These are phyloP conservation scores for Planiliza haematocheilus DNA, from an alignment of 2,113 vertebrate species.

Conservation along the genomic window DNA sequence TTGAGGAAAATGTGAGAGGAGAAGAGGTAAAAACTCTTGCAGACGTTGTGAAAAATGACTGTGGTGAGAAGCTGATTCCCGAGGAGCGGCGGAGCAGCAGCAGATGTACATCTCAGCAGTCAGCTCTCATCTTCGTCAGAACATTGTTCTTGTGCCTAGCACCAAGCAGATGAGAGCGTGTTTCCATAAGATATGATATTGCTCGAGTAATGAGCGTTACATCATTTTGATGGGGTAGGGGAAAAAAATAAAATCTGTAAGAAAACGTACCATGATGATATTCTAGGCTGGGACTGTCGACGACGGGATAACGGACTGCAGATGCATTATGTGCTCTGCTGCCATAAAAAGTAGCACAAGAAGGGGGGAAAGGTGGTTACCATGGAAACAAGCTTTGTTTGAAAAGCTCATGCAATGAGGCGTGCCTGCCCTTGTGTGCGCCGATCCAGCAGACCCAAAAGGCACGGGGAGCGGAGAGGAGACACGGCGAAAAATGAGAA, in stretches of 20 bases:
- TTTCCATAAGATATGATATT: conserved; percentile 13
- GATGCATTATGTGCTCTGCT: conserved; percentile 58
- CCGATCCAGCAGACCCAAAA: conserved; percentile 35
- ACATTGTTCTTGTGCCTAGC: not conserved
- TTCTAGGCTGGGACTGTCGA: conserved; percentile 7
- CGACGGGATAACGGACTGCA: conserved; percentile 37
- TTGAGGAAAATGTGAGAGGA: conserved; percentile 19
- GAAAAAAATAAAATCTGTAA: not conserved
- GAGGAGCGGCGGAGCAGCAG: conserved; percentile 24
- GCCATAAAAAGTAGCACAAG: conserved; percentile 51
- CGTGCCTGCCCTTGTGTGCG: conserved; percentile 44
- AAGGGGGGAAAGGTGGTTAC: conserved; percentile 62
- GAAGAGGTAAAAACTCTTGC: conserved; percentile 10
- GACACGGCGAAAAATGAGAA: conserved; percentile 9
- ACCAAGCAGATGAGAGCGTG: not conserved
- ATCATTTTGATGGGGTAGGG: no score
- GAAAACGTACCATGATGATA: not conserved
- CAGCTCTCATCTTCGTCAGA: conserved; percentile 40
- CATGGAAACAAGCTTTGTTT: conserved; percentile 80
- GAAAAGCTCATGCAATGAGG: conserved; percentile 66
- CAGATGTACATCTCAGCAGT: conserved; percentile 37
- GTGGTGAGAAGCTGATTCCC: conserved; percentile 30
- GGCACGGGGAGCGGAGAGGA: conserved; percentile 23
- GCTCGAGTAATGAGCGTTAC: not conserved
- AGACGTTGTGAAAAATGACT: conserved; percentile 22